A percentile compares a stretch with the other conserved stretches of the same genome.
Conservation (phyloP, 2,888 invertebrate species). For the Himalopsyche anomala region DNA sequence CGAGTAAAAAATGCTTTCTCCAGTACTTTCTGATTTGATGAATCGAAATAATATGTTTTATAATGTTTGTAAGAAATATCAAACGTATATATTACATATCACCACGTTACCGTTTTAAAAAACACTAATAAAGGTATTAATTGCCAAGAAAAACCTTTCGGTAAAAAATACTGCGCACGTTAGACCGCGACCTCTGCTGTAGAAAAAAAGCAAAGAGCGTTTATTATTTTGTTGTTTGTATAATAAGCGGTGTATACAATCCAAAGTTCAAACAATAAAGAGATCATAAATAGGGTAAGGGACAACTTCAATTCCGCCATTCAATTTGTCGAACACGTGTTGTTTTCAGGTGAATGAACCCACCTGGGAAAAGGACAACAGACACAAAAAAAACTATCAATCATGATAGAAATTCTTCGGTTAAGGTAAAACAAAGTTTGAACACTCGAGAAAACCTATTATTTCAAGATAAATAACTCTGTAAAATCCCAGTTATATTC, state of each 20-base stretch:
- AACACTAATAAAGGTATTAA: too few relatives aligned
- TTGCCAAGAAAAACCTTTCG: not conserved
- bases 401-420: not conserved
- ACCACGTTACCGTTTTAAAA: too few relatives aligned
- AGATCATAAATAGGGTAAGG: slow-evolving; percentile 32
- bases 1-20: not conserved
- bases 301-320: slow-evolving; percentile 31
- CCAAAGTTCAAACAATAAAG: slow-evolving; percentile 43
- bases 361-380: slow-evolving; percentile 32
- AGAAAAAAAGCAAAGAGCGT: slow-evolving; percentile 7
- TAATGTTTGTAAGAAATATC: too few relatives aligned
- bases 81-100: too few relatives aligned
- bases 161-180: not conserved
- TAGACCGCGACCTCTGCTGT: not conserved
- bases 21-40: too few relatives aligned
- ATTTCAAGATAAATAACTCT: too few relatives aligned
- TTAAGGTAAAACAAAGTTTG: not conserved
- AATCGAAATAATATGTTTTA: too few relatives aligned
- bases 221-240: slow-evolving; percentile 16
- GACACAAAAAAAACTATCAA: not conserved
- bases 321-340: slow-evolving; percentile 42
- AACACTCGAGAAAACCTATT: too few relatives aligned
- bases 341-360: slow-evolving; percentile 34
- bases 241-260: slow-evolving; percentile 26
- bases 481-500: too few relatives aligned